phyloP scores from a whole-genome alignment of 2,888 invertebrate species.

The Marasmarcha lunaedactyla region DNA sequence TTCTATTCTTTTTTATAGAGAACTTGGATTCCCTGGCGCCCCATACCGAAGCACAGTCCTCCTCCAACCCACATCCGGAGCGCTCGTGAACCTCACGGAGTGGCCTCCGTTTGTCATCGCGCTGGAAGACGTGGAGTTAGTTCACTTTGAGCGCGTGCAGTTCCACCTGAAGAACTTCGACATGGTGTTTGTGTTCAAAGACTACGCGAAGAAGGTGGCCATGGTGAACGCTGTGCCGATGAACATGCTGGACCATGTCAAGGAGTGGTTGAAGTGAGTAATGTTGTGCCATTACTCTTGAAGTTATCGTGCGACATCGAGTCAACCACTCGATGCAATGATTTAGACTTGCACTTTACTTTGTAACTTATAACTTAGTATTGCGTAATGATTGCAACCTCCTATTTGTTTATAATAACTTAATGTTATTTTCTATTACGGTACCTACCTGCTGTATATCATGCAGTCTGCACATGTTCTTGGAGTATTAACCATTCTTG shows the following conservation, averaged over 20 bases:
- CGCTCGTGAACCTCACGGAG: slow-evolving; percentile 95
- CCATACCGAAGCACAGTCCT: slow-evolving; percentile 96
- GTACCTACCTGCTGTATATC: too few relatives aligned
- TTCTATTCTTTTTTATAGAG: slow-evolving; percentile 75
- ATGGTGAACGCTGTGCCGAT: slow-evolving; percentile 99
- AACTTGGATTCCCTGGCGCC: slow-evolving; percentile 97
- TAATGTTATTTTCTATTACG: too few relatives aligned
- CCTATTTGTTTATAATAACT: too few relatives aligned
- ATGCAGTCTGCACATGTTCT: too few relatives aligned
- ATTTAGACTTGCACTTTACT: too few relatives aligned
- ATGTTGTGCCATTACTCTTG: too few relatives aligned
- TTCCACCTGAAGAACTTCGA: slow-evolving; percentile 99
- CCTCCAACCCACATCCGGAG: slow-evolving; percentile 97
- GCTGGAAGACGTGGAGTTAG: slow-evolving; percentile 95
- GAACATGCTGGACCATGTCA: slow-evolving; percentile 98
- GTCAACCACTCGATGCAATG: too few relatives aligned
- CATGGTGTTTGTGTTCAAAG: slow-evolving; percentile 99
- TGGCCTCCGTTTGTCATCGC: slow-evolving; percentile 99
- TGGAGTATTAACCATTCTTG: too few relatives aligned
- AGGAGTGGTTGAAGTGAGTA: slow-evolving; percentile 97
- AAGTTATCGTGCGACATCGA: too few relatives aligned
- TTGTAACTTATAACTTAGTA: too few relatives aligned
- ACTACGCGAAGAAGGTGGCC: slow-evolving; percentile 92
- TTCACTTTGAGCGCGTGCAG: slow-evolving; percentile 98
- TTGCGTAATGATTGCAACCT: too few relatives aligned